phyloP scores from a whole-genome alignment of 2,888 invertebrate species.

The Prosopocoilus inquinatus region DNA sequence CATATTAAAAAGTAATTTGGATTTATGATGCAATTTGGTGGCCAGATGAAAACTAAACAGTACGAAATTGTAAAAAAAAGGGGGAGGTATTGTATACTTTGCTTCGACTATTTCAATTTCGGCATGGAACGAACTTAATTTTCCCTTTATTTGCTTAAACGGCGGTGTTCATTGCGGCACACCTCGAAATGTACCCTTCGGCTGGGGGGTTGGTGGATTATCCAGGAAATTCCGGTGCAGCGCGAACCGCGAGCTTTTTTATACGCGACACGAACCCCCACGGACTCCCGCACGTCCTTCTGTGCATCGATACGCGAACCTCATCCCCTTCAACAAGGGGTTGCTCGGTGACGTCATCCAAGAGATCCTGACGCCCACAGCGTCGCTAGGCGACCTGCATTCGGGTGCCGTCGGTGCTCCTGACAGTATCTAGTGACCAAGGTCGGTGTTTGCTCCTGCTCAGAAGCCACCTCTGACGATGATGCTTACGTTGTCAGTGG shows the following conservation, averaged over 20 bases:
- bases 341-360: constrained; percentile 33
- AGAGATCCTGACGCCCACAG: constrained; percentile 31
- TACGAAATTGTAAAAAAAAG: no score
- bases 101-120: no score
- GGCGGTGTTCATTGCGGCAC: no score
- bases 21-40: no score
- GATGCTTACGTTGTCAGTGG: constrained; percentile 42
- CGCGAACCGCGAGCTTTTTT: constrained; percentile 6
- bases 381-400: constrained; percentile 35
- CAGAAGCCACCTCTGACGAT: constrained; percentile 23
- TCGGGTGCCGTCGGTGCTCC: constrained; percentile 33
- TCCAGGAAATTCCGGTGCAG: no score
- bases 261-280: constrained; percentile 1
- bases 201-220: no score
- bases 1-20: no score
- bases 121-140: no score
- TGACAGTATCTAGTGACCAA: constrained; percentile 29
- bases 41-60: no score
- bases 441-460: constrained; percentile 27
- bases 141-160: no score
- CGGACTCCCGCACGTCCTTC: background rate
- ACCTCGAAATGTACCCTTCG: no score
- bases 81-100: no score
- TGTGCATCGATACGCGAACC: constrained; percentile 16
- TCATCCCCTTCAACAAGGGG: constrained; percentile 1